Conservation (phyloP, 2,113 vertebrate genomes). For the Garra rufa region DNA sequence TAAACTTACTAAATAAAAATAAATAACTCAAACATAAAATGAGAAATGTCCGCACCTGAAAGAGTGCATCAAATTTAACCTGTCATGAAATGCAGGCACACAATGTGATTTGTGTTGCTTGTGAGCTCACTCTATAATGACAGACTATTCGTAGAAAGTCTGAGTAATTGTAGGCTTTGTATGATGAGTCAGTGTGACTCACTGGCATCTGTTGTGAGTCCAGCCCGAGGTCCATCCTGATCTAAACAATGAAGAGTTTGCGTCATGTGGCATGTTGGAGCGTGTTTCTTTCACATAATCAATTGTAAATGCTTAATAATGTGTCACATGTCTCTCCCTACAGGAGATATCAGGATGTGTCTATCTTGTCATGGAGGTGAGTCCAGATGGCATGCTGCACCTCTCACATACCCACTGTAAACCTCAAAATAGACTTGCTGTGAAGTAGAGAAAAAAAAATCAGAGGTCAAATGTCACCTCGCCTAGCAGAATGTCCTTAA, state of each 20-base stretch:
- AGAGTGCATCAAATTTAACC: not conserved
- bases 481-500: not conserved
- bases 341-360: slow-evolving; percentile 95
- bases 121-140: not conserved
- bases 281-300: not conserved
- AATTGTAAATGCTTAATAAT: not conserved
- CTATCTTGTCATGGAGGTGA: slow-evolving; percentile 98
- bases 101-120: not conserved
- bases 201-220: not conserved
- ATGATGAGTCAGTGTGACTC: slow-evolving; percentile 8
- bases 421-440: not conserved
- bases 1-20: not conserved
- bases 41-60: not conserved
- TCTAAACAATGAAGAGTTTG: not conserved
- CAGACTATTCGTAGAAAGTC: not conserved
- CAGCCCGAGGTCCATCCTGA: not conserved
- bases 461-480: not conserved
- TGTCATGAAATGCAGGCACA: not conserved
- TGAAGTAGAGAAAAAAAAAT: not conserved
- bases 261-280: slow-evolving; percentile 1
- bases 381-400: slow-evolving; percentile 48
- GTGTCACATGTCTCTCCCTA: slow-evolving; percentile 57
- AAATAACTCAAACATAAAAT: not conserved
- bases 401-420: not conserved
- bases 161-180: not conserved